Evolutionary conservation across 2,113 vertebrate species (phyloP).

Genomic region (Petrocephalus zakoni): DNA sequence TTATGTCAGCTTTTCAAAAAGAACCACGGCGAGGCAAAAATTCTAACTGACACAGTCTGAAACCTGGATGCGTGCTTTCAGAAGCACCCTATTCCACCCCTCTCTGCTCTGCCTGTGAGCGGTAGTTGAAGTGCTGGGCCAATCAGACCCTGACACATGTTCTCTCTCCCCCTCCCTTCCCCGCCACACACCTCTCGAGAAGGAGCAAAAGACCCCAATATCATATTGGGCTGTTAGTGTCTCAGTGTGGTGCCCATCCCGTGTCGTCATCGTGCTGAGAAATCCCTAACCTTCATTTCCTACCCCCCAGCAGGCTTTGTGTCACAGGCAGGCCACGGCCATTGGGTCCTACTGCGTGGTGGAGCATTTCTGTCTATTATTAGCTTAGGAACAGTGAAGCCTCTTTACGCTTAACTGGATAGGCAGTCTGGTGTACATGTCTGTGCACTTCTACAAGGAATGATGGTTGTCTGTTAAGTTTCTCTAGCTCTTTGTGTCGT

Average conservation of each 20-base stretch:
- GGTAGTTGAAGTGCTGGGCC: background rate
- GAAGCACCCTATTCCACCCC: background rate
- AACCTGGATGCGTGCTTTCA: background rate
- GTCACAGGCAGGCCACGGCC: constrained; percentile 25
- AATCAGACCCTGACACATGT: background rate
- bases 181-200: background rate
- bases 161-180: background rate
- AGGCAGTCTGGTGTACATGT: constrained; percentile 51
- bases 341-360: constrained; percentile 22
- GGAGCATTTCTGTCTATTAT: constrained; percentile 57
- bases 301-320: constrained; percentile 22
- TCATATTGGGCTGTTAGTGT: background rate
- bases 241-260: background rate
- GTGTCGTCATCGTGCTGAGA: background rate
- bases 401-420: constrained; percentile 70
- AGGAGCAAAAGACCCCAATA: background rate
- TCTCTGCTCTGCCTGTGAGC: background rate
- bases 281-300: background rate
- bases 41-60: background rate
- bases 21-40: background rate
- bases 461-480: constrained; percentile 32
- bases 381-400: constrained; percentile 69
- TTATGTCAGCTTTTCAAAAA: background rate
- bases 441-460: constrained; percentile 49
- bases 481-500: background rate